These are phyloP conservation scores for Bos javanicus DNA, from an alignment of 2,113 vertebrate species.

Conservation along the genomic window DNA sequence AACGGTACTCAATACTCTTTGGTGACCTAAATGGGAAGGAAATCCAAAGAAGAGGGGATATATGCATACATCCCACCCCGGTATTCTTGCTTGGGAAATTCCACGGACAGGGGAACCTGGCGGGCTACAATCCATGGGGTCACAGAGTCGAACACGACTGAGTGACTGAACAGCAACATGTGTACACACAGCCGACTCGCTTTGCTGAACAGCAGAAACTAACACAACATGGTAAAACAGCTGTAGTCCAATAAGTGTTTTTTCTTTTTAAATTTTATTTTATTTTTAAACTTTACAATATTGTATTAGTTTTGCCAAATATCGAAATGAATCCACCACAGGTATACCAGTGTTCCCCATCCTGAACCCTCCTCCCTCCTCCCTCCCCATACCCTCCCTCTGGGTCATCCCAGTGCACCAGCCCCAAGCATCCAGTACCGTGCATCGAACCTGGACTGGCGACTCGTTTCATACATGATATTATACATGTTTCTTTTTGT, in stretches of 20 bases:
- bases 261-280: no score
- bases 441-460: no score
- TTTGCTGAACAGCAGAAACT: neutral
- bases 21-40: neutral
- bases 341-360: no score
- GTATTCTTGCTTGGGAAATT: neutral
- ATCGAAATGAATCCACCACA: no score
- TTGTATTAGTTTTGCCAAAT: no score
- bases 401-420: no score
- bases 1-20: neutral
- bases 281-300: no score
- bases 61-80: fast-evolving
- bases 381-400: no score
- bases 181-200: fast-evolving
- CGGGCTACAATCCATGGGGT: neutral
- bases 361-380: no score
- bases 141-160: neutral
- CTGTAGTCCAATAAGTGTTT: neutral
- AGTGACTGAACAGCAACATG: fast-evolving
- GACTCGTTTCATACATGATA: no score
- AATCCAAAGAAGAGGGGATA: neutral
- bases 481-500: no score
- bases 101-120: neutral
- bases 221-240: neutral
- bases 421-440: no score